Base-by-base conservation (phyloP, 2,888 invertebrate genomes). In the Itoplectis maculator region DNA sequence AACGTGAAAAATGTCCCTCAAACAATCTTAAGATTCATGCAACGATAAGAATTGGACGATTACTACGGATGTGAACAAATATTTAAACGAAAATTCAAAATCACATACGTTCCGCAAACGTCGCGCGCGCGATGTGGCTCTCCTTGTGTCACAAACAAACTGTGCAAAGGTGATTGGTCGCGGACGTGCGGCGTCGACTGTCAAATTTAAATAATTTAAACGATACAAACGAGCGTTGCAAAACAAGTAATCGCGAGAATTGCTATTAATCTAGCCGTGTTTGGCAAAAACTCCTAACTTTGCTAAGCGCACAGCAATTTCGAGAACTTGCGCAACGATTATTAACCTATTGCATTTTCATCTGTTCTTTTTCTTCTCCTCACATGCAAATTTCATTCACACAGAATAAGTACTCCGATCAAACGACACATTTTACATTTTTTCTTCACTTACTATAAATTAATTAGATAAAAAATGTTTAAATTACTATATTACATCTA, bases 401-500 rank as follows among this genome's bases (percentile, higher is more conserved):
- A 89, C 89, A 84, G 84, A 88, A 88, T 91, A 91, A 91, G 91
- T 91, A 91, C 89, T 88, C 89, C 88, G 88, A 91, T 89, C 89
- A 88, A 88, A 88, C 88, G 83, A 88, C 88, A 87, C 87, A 89
- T 86, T 87, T 89, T 87, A 90, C 87, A 88, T 88, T 70, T 74
- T 88, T 78, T 56, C 78, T 47, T 82, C 84, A 78, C 88, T 90
- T 89, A 89, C 86, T 87, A 92, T 91, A 91, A 92, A 92, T 91
- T 92, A 92, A 92, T 92, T 91, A 91, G 90, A 91, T 91, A 89
- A 91, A 91, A 91, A 91, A 89, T 90, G 82, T 88, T 90, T 90
- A 91, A 91, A 89, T 91, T 91, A 89, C 91, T 91, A 92, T 92
- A 90, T 90, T 91, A 92, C 91, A 92, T 88, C 89, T 91, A 92